Evolutionary conservation across 2,113 vertebrate species (phyloP), one percentile per base, ranked within the genome.

Genomic region (Rhea americana): DNA sequence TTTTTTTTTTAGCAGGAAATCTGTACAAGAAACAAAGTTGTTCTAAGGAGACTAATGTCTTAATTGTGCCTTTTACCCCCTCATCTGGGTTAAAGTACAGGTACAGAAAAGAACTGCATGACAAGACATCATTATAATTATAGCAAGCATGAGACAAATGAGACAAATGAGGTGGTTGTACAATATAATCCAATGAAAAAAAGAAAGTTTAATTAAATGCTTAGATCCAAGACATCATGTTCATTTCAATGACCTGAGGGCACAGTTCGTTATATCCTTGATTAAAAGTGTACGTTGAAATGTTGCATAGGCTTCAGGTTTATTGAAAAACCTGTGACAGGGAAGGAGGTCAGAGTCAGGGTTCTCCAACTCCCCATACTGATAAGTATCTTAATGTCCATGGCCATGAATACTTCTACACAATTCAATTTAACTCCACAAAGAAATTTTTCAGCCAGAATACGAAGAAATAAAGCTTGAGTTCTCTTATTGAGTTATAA

Each of bases 181-280:
- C 78, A 55, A 11, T 32, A 84, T 41, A n/a, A 47, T n/a, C 59
- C 76, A 65, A 3, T 15, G 56, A 79, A 87, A 83, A 90, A 66
- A 83, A 88, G 72, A 82, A 82, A 66, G 71, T 72, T 77, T 92
- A 88, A 92, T 92, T 91, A 96, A 96, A 86, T 73, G 26, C 26
- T 22, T 28, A 30, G 74, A 87, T 79, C 58, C 37, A 66, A 88
- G 80, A 62, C 26, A 41, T 17, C 37, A 35, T 62, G 30, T 28
- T 82, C 43, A 59, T 73, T 84, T n/a, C 59, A 41, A 74, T 77
- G 90, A 79, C 90, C 77, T 70, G 68, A 87, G 71, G 28, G 59
- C 43, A 41, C 39, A 9, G 68, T 82, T 82, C 5, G 3, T 93
- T 81, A 48, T 15, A 43, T 19, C 16, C 80, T 82, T 87, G 53